Conservation (phyloP, 2,113 vertebrate species). For the Limanda limanda region DNA sequence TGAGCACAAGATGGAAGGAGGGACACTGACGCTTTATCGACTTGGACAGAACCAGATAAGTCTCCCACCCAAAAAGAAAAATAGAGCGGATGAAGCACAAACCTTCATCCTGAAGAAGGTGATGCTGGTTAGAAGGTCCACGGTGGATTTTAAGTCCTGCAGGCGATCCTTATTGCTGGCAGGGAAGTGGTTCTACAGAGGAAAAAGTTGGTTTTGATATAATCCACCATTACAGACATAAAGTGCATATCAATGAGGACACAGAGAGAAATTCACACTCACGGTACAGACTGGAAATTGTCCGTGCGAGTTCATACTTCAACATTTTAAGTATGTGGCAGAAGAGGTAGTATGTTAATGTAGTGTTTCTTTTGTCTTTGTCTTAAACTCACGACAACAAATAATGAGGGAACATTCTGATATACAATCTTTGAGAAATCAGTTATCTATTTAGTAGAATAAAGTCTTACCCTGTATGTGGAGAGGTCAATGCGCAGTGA, state of each 20-base stretch:
- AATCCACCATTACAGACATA: neutral
- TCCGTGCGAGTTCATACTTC: no score
- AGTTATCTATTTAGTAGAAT: neutral
- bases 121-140: conserved; percentile 98
- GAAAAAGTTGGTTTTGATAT: conserved; percentile 2
- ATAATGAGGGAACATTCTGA: no score
- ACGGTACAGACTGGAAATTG: no score
- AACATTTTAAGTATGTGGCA: no score
- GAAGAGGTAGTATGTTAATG: no score
- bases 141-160: conserved; percentile 97
- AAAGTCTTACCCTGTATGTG: conserved; percentile 91
- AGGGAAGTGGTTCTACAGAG: conserved; percentile 94
- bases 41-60: no score
- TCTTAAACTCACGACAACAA: no score
- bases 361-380: no score
- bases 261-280: no score
- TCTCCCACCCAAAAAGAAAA: neutral
- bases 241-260: no score
- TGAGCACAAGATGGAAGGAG: conserved; percentile 65
- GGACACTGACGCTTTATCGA: neutral
- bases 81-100: neutral
- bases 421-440: neutral
- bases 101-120: conserved; percentile 99
- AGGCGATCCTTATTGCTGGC: conserved; percentile 93
- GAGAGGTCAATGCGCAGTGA: conserved; percentile 98